Base-by-base conservation (phyloP, 1,140 invertebrate genomes). In the Araneus ventricosus region DNA sequence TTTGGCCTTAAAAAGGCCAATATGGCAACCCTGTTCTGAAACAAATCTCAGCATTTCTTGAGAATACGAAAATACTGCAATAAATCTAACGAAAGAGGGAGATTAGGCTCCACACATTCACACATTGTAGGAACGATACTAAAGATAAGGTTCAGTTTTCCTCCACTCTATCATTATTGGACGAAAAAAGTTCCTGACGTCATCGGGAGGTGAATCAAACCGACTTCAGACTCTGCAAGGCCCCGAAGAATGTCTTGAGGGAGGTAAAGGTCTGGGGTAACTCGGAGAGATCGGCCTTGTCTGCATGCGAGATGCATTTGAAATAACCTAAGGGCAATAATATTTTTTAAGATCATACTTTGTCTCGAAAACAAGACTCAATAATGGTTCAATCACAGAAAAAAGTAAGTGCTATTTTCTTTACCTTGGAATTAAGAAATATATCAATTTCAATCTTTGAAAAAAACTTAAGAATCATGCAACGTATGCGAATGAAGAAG, bases 71-170 rank as follows among this genome's bases (percentile, higher is more conserved):
- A 75, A 75, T 75, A 75, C 70, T 5, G 70, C 4, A 37, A 75
- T 75, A 75, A 75, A 75, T 75, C 70, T 37, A 34, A 30, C 1
- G 20, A 75, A 22, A 75, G 30, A 37, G 67, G 70, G 70, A 75
- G 70, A 75, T 75, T 20, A 75, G 20, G 27, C 22, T 34, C 59
- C 27, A 37, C 45, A 52, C 70, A 34, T 30, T 75, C 30, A 37
- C 30, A 34, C 30, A 20, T 34, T 75, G 20, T 5, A 20, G 30
- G 20, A 75, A 75, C 30, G 70, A 75, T 75, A 75, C 30, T 75
- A 75, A 34, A 75, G 70, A 75, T 75, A 75, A 75, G 70, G 30
- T 37, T 37, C 70, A 75, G 70, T 75, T 75, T 75, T 75, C 70
- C 30, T 5, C 37, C 24, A 22, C 70, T 75, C 4, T 22, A 14